Conservation (phyloP, 2,888 invertebrate genomes). For the Junonia oenone region DNA sequence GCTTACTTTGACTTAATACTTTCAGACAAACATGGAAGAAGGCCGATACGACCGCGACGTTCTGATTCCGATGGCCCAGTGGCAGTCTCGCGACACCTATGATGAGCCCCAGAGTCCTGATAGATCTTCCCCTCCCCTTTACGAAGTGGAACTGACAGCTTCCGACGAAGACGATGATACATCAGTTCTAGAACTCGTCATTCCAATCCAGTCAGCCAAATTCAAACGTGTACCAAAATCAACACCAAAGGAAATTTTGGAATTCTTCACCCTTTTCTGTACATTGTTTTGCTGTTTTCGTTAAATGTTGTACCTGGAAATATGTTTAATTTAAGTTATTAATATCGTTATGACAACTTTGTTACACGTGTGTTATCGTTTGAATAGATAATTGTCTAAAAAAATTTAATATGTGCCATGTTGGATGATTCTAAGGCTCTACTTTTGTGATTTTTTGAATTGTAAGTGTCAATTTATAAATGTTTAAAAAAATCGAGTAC, state of each 20-base stretch:
- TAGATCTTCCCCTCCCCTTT: constrained; percentile 56
- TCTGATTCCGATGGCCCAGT: constrained; percentile 24
- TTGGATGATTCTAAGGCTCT: too few species aligned
- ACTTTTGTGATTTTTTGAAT: too few species aligned
- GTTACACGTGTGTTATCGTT: too few species aligned
- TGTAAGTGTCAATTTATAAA: too few species aligned
- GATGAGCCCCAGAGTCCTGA: constrained; percentile 17
- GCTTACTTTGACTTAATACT: too few species aligned
- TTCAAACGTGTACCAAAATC: constrained; percentile 45
- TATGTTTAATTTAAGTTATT: not conserved
- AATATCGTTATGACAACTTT: not conserved
- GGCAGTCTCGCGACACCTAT: constrained; percentile 23
- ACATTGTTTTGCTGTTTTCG: constrained; percentile 49
- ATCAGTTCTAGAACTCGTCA: constrained; percentile 63
- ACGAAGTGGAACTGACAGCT: constrained; percentile 65
- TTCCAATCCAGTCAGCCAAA: constrained; percentile 52
- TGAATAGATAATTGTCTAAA: too few species aligned
- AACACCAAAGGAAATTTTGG: constrained; percentile 42
- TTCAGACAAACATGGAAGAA: constrained; percentile 35
- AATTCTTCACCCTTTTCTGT: constrained; percentile 37
- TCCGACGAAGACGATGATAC: constrained; percentile 69
- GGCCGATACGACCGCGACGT: constrained; percentile 28
- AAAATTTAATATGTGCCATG: too few species aligned
- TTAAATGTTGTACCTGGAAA: not conserved
- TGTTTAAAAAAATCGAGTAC: too few species aligned